Percentiles rank a stretch among this genome's conserved stretches.
Evolutionary conservation across 2,797 vertebrate genomes (phyloP).

Genomic region (Taenioides sp.): DNA sequence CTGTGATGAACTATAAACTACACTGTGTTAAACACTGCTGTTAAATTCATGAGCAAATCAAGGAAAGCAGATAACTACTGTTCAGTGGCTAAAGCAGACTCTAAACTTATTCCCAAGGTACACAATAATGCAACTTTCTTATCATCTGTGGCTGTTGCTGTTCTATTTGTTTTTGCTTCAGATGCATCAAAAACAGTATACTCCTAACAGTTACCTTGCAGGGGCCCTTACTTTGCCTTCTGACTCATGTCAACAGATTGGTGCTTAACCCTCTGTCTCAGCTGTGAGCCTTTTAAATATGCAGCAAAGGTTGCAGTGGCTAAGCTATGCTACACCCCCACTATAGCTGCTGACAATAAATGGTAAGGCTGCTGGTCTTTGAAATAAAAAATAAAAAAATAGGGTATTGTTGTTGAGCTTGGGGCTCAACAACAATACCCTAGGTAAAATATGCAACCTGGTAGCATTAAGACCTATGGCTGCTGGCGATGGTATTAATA

Average conservation of each 20-base stretch:
- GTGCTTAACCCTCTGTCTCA: constrained; percentile 38
- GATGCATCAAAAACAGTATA: not conserved
- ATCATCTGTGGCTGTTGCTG: not conserved
- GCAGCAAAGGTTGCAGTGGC: constrained; percentile 28
- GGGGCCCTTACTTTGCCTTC: constrained; percentile 23
- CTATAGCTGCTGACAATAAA: constrained; percentile 46
- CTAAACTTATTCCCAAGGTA: too few relatives aligned
- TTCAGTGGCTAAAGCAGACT: not conserved
- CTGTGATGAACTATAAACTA: not conserved
- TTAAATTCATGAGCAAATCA: not conserved
- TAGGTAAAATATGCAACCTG: constrained; percentile 60
- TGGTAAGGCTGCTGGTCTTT: constrained; percentile 45
- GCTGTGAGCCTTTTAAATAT: constrained; percentile 51
- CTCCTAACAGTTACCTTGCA: not conserved
- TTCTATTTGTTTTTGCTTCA: not conserved
- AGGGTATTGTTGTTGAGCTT: constrained; percentile 36
- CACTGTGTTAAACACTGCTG: not conserved
- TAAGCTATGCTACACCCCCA: constrained; percentile 34
- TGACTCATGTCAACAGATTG: constrained; percentile 16
- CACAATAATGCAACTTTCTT: not conserved
- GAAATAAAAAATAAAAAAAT: constrained; percentile 49
- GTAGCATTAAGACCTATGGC: constrained; percentile 58
- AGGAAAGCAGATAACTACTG: not conserved
- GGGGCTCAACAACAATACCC: not conserved
- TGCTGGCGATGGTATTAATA: constrained; percentile 65